phyloP scores from a whole-genome alignment of 2,888 invertebrate genomes.

The Thereva nobilitata region DNA sequence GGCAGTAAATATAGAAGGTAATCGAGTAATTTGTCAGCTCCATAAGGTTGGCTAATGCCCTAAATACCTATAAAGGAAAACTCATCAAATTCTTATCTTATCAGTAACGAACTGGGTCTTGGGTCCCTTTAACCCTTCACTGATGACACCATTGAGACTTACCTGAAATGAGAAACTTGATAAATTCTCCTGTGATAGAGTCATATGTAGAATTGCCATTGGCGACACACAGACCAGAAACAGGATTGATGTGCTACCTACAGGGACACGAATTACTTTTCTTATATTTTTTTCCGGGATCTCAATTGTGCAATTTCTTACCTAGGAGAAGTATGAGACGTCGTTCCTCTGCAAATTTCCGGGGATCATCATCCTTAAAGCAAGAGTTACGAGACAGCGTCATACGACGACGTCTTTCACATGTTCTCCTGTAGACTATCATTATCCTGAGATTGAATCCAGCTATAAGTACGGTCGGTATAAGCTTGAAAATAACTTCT shows the following conservation, averaged over 20 bases:
- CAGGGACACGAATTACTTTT: background rate
- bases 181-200: slow-evolving; percentile 66
- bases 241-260: slow-evolving; percentile 66
- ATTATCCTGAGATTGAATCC: slow-evolving; percentile 69
- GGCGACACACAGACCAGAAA: slow-evolving; percentile 73
- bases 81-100: background rate
- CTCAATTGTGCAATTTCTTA: slow-evolving; percentile 32
- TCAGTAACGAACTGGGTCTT: background rate
- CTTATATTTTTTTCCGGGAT: too few species aligned
- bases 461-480: slow-evolving; percentile 69
- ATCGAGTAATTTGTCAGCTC: slow-evolving; percentile 77
- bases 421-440: slow-evolving; percentile 68
- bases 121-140: background rate
- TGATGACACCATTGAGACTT: slow-evolving; percentile 38
- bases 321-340: slow-evolving; percentile 68
- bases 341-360: slow-evolving; percentile 70
- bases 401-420: slow-evolving; percentile 68
- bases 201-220: slow-evolving; percentile 72
- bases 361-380: slow-evolving; percentile 66
- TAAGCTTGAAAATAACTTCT: slow-evolving; percentile 69
- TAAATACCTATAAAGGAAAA: slow-evolving; percentile 63
- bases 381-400: slow-evolving; percentile 62
- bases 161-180: slow-evolving; percentile 69
- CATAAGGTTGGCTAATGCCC: slow-evolving; percentile 72
- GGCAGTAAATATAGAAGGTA: slow-evolving; percentile 78